Conservation (phyloP, 2,888 invertebrate genomes). For the Melangyna quadrimaculata region DNA sequence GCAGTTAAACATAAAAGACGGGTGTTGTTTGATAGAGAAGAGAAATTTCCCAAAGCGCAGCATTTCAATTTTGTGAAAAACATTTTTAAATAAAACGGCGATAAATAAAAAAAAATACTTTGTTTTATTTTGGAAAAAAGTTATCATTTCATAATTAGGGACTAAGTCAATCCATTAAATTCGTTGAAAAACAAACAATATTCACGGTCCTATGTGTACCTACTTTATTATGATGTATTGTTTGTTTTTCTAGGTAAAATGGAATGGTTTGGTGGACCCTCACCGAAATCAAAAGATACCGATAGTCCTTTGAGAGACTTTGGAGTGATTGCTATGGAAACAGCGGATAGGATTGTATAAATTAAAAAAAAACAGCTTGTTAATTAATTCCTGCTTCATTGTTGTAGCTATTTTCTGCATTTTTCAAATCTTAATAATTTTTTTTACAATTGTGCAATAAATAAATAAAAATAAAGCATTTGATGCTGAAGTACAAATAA, state of each 20-base stretch:
- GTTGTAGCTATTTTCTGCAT: conserved; percentile 2
- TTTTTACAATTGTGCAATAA: conserved; percentile 3
- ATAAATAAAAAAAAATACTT: neutral
- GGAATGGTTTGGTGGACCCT: conserved; percentile 45
- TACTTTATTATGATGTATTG: conserved; percentile 21
- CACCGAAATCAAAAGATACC: neutral
- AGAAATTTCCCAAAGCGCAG: neutral
- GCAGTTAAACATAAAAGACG: neutral
- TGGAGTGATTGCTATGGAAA: conserved; percentile 32
- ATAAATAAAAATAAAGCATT: neutral
- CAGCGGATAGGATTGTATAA: conserved; percentile 31
- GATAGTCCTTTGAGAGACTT: neutral
- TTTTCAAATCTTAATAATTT: neutral
- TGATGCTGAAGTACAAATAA: too few species aligned
- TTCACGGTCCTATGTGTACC: neutral
- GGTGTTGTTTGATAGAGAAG: neutral
- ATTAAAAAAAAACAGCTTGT: neutral
- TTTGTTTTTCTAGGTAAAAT: conserved; percentile 53
- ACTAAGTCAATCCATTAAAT: conserved; percentile 56
- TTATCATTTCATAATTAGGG: neutral
- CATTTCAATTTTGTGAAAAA: conserved; percentile 56
- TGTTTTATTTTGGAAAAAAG: conserved; percentile 12
- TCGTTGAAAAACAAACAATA: conserved; percentile 59
- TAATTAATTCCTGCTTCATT: neutral
- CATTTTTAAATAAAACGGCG: conserved; percentile 59